Conservation (phyloP, 2,888 invertebrate species). For the Neoitamus cyanurus region DNA sequence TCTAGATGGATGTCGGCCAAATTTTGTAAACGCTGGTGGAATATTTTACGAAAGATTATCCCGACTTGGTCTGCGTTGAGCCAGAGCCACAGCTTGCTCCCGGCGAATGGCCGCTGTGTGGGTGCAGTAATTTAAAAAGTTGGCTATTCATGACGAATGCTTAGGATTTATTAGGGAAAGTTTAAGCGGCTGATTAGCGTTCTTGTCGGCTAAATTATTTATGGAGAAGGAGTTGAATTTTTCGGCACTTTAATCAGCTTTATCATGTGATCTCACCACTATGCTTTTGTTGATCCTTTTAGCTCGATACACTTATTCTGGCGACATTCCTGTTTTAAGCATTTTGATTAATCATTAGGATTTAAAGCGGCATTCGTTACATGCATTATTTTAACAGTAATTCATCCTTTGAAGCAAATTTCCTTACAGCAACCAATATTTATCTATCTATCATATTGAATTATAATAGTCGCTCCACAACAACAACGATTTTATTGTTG, state of each 20-base stretch:
- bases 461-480: too few relatives aligned
- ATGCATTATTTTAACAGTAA: too few relatives aligned
- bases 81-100: background rate
- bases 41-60: background rate
- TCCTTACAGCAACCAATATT: too few relatives aligned
- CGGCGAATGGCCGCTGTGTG: background rate
- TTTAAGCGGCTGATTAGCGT: background rate
- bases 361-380: too few relatives aligned
- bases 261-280: too few relatives aligned
- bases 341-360: too few relatives aligned
- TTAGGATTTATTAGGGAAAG: background rate
- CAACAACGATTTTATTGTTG: too few relatives aligned
- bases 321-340: too few relatives aligned
- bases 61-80: background rate
- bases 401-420: too few relatives aligned
- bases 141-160: background rate
- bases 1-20: background rate
- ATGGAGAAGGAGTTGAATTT: background rate
- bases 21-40: conserved; percentile 5
- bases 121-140: background rate
- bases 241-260: background rate
- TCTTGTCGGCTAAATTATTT: background rate
- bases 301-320: too few relatives aligned
- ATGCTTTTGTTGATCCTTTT: too few relatives aligned
- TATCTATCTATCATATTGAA: too few relatives aligned